phyloP scores from a whole-genome alignment of 53 echinoderm and acorn worm species.

The Apostichopus leukothele region DNA sequence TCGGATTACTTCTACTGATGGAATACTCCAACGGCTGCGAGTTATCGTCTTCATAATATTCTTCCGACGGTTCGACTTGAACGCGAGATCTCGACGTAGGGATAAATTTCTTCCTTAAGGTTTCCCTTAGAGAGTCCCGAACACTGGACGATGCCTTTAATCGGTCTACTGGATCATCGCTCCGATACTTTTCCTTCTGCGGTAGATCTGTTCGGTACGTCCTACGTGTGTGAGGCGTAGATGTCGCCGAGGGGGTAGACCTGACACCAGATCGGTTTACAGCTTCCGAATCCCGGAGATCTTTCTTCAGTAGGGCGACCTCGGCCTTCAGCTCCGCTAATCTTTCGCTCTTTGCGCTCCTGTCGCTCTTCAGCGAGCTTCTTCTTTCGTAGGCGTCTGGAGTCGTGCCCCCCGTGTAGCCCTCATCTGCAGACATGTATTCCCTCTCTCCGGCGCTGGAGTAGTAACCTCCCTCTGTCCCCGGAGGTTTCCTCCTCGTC shows the following conservation, averaged over 20 bases:
- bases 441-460: background rate
- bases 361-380: conserved; percentile 29
- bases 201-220: background rate
- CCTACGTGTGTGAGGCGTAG: conserved; percentile 1
- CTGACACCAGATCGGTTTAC: background rate
- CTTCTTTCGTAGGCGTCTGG: background rate
- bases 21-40: background rate
- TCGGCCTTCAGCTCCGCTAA: conserved; percentile 31
- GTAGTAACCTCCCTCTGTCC: background rate
- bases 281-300: background rate
- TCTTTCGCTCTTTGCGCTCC: conserved; percentile 31
- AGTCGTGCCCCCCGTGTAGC: background rate
- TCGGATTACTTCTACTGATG: background rate
- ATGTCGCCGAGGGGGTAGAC: conserved; percentile 7
- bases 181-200: background rate
- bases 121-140: conserved; percentile 30
- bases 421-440: conserved; percentile 5
- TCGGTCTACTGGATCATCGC: background rate
- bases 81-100: background rate
- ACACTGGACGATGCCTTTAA: background rate
- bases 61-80: background rate
- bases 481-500: background rate
- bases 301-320: conserved; percentile 6
- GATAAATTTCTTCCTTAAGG: conserved; percentile 30
- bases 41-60: background rate